These are phyloP conservation scores for Psittacula echo DNA, from an alignment of 2,797 vertebrate genomes.

Conservation along the genomic window DNA sequence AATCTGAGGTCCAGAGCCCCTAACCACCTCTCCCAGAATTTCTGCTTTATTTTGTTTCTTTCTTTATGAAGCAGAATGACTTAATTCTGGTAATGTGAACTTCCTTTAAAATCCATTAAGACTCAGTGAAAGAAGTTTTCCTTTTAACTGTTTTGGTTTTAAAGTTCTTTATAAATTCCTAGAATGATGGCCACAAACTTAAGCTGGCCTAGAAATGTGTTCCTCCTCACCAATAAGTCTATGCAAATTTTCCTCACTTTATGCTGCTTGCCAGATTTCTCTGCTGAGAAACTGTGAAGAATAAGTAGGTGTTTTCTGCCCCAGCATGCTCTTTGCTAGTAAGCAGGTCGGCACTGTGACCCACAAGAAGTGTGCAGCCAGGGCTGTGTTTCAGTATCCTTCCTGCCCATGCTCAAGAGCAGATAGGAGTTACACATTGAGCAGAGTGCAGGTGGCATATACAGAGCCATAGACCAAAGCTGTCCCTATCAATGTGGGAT, in stretches of 20 bases:
- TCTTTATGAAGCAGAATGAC: not conserved
- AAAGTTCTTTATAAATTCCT: not conserved
- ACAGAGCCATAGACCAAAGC: not conserved
- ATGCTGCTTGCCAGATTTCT: not conserved
- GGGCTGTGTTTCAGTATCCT: not conserved
- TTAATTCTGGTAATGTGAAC: not conserved
- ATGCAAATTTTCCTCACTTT: not conserved
- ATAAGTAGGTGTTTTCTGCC: not conserved
- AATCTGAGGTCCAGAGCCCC: too few relatives aligned
- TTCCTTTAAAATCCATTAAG: not conserved
- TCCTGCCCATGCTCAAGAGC: fast-evolving
- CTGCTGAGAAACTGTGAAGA: not conserved
- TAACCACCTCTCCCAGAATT: too few relatives aligned
- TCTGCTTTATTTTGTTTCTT: not conserved
- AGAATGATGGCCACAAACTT: not conserved
- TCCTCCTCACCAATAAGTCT: not conserved
- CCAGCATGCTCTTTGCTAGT: fast-evolving
- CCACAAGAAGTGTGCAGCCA: not conserved
- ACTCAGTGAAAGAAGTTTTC: not conserved
- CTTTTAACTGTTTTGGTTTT: not conserved
- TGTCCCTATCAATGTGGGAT: fast-evolving
- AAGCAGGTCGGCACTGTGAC: not conserved
- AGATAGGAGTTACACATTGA: fast-evolving
- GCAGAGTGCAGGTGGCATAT: not conserved
- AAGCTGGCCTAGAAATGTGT: not conserved